Evolutionary conservation across 1,140 invertebrate species (phyloP).

Genomic region (Batillaria attramentaria): DNA sequence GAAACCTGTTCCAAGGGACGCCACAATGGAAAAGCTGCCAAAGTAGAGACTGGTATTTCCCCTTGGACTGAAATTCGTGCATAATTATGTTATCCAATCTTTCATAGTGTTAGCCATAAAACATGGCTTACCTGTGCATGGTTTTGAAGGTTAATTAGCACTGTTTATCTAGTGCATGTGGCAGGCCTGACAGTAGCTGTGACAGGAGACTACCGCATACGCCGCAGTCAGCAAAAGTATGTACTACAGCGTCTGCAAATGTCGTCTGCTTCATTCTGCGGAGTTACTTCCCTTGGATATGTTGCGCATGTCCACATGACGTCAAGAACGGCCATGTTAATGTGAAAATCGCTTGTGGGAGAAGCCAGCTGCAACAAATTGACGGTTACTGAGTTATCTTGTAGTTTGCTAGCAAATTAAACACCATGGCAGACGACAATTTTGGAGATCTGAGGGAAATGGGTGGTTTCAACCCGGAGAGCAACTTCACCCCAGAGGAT

Average conservation of each 20-base stretch:
- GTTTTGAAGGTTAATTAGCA: too few relatives aligned
- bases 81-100: too few relatives aligned
- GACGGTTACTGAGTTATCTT: not conserved
- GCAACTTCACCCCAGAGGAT: slow-evolving; percentile 42
- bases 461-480: slow-evolving; percentile 27
- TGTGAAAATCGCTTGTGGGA: slow-evolving; percentile 18
- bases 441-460: slow-evolving; percentile 9
- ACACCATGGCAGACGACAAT: slow-evolving; percentile 35
- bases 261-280: not conserved
- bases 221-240: not conserved
- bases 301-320: slow-evolving; percentile 38
- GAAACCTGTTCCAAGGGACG: too few relatives aligned
- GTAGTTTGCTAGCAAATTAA: not conserved
- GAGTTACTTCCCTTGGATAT: not conserved
- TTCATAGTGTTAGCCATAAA: too few relatives aligned
- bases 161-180: not conserved
- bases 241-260: not conserved
- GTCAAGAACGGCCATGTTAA: slow-evolving; percentile 40
- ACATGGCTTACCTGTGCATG: too few relatives aligned
- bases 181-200: not conserved
- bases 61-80: too few relatives aligned
- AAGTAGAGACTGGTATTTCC: too few relatives aligned
- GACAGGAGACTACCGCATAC: not conserved
- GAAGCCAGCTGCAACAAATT: not conserved
- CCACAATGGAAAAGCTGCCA: too few relatives aligned